A percentile compares a stretch with the other conserved stretches of the same genome.
Evolutionary conservation across 2,113 vertebrate species (phyloP).

Genomic region (Manacus vitellinus): DNA sequence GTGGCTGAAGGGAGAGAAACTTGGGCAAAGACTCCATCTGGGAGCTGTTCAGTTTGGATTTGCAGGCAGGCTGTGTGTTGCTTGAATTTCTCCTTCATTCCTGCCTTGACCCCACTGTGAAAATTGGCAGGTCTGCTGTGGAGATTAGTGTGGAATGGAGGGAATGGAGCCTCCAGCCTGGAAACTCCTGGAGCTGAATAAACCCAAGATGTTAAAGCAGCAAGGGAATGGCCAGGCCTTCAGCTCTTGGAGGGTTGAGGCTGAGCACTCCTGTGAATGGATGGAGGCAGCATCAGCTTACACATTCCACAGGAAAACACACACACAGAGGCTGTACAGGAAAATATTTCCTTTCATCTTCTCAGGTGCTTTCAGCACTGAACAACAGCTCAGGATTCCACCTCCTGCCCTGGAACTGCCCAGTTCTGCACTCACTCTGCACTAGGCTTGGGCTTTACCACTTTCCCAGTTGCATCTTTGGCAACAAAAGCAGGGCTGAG

Average conservation of each 20-base stretch:
- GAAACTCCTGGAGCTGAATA: neutral
- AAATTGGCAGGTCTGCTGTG: neutral
- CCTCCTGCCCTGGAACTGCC: neutral
- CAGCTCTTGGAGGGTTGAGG: neutral
- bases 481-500: neutral
- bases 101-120: neutral
- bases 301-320: neutral
- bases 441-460: neutral
- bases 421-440: accelerated
- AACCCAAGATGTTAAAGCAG: neutral
- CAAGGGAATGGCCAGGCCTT: neutral
- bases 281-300: accelerated
- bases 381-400: accelerated
- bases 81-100: neutral
- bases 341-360: neutral
- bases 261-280: no score
- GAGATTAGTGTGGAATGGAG: neutral
- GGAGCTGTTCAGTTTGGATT: neutral
- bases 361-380: no score
- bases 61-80: neutral
- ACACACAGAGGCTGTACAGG: neutral
- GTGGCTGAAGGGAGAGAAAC: neutral
- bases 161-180: neutral
- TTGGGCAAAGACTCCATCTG: neutral
- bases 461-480: neutral